A percentile compares a stretch with the other conserved stretches of the same genome.
These are phyloP conservation scores for Zaprionus obscuricornis DNA, from an alignment of 2,888 invertebrate genomes.

Conservation along the genomic window DNA sequence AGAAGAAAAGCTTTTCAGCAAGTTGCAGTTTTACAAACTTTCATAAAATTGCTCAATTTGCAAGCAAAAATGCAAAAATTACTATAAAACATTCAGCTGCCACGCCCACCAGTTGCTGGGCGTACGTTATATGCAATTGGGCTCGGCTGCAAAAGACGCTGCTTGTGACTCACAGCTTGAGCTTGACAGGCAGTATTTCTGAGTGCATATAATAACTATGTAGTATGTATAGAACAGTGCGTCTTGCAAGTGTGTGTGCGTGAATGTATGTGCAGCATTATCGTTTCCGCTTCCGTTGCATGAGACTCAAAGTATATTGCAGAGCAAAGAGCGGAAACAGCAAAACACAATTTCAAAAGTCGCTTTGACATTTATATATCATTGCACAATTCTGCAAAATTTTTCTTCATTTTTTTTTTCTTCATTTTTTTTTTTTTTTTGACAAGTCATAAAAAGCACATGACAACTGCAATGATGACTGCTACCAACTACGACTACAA, in stretches of 20 bases:
- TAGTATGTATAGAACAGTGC: neutral
- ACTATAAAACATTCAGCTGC: too few species aligned
- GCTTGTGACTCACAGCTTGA: too few species aligned
- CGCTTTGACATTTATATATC: conserved; percentile 78
- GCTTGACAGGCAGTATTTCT: too few species aligned
- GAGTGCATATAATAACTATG: neutral
- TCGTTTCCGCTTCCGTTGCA: conserved; percentile 69
- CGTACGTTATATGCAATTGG: too few species aligned
- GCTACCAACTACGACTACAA: conserved; percentile 14
- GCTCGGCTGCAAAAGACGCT: too few species aligned
- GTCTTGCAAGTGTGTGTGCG: conserved; percentile 6
- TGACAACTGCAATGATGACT: conserved; percentile 52
- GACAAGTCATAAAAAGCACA: conserved; percentile 69
- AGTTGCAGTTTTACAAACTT: too few species aligned
- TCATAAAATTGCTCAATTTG: conserved; percentile 38
- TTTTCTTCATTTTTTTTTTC: too few species aligned
- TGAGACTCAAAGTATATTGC: conserved; percentile 42
- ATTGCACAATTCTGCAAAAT: conserved; percentile 67
- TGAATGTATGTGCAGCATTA: conserved; percentile 40
- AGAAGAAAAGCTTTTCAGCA: conserved; percentile 2
- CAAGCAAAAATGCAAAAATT: conserved; percentile 46
- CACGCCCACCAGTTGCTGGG: too few species aligned
- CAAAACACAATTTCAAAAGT: conserved; percentile 67
- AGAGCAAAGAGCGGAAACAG: conserved; percentile 38
- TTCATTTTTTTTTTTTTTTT: too few species aligned